Evolutionary conservation across 1,140 invertebrate species (phyloP).

Genomic region (Lerema accius): DNA sequence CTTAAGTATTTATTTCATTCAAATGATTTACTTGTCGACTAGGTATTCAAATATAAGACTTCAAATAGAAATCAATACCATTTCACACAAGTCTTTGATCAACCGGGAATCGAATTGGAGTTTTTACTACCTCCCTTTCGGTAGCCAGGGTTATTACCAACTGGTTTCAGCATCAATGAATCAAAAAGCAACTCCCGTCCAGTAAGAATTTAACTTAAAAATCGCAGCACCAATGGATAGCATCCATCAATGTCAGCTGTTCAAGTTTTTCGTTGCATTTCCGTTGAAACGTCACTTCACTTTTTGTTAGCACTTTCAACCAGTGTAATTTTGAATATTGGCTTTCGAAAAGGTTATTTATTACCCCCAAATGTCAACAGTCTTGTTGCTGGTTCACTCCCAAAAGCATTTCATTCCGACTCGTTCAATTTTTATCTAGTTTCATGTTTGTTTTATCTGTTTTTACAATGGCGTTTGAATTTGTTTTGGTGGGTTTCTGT

Average conservation of each 20-base stretch:
- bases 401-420: constrained; percentile 28
- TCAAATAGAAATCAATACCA: too few relatives aligned
- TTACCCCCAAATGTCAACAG: constrained; percentile 34
- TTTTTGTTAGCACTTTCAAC: constrained; percentile 71
- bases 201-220: constrained; percentile 28
- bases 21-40: too few relatives aligned
- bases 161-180: neutral
- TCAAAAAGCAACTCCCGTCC: constrained; percentile 18
- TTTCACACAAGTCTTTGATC: too few relatives aligned
- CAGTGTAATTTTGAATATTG: constrained; percentile 62
- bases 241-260: constrained; percentile 72
- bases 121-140: too few relatives aligned
- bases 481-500: constrained; percentile 9
- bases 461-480: constrained; percentile 21
- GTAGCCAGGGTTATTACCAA: neutral
- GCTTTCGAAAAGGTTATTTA: constrained; percentile 49
- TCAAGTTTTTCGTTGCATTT: constrained; percentile 71
- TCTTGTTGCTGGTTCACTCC: constrained; percentile 23
- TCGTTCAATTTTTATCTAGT: constrained; percentile 28
- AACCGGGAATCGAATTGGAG: too few relatives aligned
- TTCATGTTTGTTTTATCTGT: constrained; percentile 26
- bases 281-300: constrained; percentile 54
- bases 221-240: constrained; percentile 29
- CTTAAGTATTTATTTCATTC: too few relatives aligned
- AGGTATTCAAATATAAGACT: too few relatives aligned